phyloP scores from a whole-genome alignment of 64 coral and sea anemone genomes.

The Montipora sp. region DNA sequence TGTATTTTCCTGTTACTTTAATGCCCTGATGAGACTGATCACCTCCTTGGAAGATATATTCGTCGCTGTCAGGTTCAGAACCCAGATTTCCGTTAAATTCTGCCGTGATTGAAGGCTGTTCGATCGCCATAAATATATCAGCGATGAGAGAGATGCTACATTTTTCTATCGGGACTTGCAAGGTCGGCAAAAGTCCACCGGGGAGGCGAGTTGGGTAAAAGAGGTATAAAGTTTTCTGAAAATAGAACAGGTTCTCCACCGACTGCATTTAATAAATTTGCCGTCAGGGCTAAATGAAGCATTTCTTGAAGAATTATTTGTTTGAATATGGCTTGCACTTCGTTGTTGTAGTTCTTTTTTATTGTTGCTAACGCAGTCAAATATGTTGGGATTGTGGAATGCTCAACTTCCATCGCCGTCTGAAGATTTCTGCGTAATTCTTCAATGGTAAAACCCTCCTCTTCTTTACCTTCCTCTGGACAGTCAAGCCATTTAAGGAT shows the following conservation, averaged over 20 bases:
- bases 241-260: constrained; percentile 42
- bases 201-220: constrained; percentile 40
- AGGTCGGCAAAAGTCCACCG: constrained; percentile 29
- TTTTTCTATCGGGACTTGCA: constrained; percentile 41
- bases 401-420: constrained; percentile 43
- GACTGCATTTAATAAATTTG: constrained; percentile 58
- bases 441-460: constrained; percentile 34
- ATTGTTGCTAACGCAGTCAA: constrained; percentile 42
- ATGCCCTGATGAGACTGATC: not conserved
- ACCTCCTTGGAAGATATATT: not conserved
- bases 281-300: constrained; percentile 50
- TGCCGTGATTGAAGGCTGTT: constrained; percentile 7
- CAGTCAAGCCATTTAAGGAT: constrained; percentile 48
- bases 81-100: not conserved
- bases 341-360: constrained; percentile 22
- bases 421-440: constrained; percentile 28
- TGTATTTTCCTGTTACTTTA: not conserved
- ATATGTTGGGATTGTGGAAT: constrained; percentile 68
- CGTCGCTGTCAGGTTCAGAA: not conserved
- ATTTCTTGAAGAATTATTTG: constrained; percentile 64
- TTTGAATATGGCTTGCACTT: constrained; percentile 21
- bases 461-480: not conserved
- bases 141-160: constrained; percentile 4
- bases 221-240: constrained; percentile 31
- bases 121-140: constrained; percentile 54